Conservation (phyloP, 2,797 vertebrate species). For the Gorsachius magnificus region DNA sequence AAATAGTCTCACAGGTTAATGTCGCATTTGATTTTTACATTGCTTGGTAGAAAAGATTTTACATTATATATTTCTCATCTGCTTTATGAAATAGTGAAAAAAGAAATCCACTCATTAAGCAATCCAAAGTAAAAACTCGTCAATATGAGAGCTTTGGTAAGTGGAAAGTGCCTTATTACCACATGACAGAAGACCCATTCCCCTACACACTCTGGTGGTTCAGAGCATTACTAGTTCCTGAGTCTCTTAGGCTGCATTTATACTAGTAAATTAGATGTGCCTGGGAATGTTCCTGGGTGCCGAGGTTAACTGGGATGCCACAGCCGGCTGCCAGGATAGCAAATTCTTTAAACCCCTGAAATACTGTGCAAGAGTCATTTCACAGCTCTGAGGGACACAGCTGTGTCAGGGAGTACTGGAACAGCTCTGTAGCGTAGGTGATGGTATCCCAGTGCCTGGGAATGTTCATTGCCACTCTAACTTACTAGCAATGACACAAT, state of each 20-base stretch:
- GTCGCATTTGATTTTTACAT: not conserved
- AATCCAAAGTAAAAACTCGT: not conserved
- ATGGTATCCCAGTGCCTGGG: not conserved
- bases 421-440: not conserved
- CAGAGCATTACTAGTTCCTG: not conserved
- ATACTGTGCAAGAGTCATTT: not conserved
- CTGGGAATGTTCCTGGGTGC: not conserved
- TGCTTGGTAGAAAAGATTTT: not conserved
- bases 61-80: not conserved
- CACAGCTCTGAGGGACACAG: fast-evolving
- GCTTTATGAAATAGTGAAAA: not conserved
- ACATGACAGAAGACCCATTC: not conserved
- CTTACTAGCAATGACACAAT: not conserved
- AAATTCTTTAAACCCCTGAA: not conserved
- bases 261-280: not conserved
- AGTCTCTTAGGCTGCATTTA: not conserved
- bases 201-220: fast-evolving
- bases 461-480: not conserved
- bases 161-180: not conserved
- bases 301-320: not conserved
- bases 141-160: not conserved
- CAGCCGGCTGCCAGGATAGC: not conserved
- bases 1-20: not conserved
- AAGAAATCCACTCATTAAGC: not conserved
- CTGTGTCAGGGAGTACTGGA: not conserved